A percentile compares a stretch with the other conserved stretches of the same genome.
These are phyloP conservation scores for Fregetta grallaria DNA, from an alignment of 2,113 vertebrate species.

Conservation along the genomic window DNA sequence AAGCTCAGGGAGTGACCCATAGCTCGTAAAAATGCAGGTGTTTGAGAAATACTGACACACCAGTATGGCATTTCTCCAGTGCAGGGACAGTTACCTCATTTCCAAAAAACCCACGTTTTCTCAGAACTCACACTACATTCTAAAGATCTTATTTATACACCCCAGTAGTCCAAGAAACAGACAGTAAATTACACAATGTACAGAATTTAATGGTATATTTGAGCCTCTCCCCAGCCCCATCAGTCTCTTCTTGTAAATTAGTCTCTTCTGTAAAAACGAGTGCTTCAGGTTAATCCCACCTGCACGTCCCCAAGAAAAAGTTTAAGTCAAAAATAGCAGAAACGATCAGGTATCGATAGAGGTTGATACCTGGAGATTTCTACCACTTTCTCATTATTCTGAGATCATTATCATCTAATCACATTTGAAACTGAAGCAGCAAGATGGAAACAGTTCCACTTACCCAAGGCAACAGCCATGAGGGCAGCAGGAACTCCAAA, in stretches of 20 bases:
- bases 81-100: neutral
- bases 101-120: neutral
- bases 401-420: neutral
- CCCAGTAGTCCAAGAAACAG: neutral
- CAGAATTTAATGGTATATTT: neutral
- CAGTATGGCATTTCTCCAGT: neutral
- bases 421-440: neutral
- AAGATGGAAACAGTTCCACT: constrained; percentile 50
- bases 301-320: neutral
- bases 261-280: neutral
- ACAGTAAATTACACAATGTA: neutral
- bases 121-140: neutral
- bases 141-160: neutral
- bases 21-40: neutral
- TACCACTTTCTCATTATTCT: neutral
- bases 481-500: constrained; percentile 92
- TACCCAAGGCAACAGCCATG: constrained; percentile 88
- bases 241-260: neutral
- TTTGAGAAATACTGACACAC: neutral
- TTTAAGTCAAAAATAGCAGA: neutral
- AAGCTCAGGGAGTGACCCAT: neutral
- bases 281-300: neutral
- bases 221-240: neutral
- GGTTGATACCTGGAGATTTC: neutral
- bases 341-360: neutral